phyloP scores from a whole-genome alignment of 2,113 vertebrate species.

The Apaloderma vittatum region DNA sequence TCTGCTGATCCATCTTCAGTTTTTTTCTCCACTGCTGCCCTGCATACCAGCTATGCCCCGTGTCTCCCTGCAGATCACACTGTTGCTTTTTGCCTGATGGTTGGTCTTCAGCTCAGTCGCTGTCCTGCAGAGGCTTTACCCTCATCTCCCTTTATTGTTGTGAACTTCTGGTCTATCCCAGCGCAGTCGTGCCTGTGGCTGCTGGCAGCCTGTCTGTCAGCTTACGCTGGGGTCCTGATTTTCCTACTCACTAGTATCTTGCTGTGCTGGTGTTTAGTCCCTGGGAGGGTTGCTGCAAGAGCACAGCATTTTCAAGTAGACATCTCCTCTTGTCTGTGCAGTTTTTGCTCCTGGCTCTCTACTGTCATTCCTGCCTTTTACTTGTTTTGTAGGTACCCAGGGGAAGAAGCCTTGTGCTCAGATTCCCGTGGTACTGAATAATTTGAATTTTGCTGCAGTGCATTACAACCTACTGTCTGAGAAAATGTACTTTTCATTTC shows the following conservation, averaged over 20 bases:
- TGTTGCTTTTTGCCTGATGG: neutral
- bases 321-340: conserved; percentile 18
- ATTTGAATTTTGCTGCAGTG: conserved; percentile 36
- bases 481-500: neutral
- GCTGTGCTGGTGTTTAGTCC: neutral
- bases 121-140: neutral
- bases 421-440: conserved; percentile 14
- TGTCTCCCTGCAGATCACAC: neutral
- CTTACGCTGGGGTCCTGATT: neutral
- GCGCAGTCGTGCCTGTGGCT: neutral
- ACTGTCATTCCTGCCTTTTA: conserved; percentile 11
- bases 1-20: neutral
- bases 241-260: neutral
- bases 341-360: conserved; percentile 54
- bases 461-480: neutral
- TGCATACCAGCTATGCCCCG: neutral
- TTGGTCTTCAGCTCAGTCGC: neutral
- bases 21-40: neutral
- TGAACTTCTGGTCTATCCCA: neutral
- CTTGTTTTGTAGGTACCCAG: conserved; percentile 21
- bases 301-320: conserved; percentile 1
- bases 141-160: neutral
- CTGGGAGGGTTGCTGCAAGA: conserved; percentile 23
- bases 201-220: conserved; percentile 2
- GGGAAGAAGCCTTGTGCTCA: conserved; percentile 26